A percentile compares a stretch with the other conserved stretches of the same genome.
Conservation (phyloP, 2,888 invertebrate species). For the Ophion costatus region DNA sequence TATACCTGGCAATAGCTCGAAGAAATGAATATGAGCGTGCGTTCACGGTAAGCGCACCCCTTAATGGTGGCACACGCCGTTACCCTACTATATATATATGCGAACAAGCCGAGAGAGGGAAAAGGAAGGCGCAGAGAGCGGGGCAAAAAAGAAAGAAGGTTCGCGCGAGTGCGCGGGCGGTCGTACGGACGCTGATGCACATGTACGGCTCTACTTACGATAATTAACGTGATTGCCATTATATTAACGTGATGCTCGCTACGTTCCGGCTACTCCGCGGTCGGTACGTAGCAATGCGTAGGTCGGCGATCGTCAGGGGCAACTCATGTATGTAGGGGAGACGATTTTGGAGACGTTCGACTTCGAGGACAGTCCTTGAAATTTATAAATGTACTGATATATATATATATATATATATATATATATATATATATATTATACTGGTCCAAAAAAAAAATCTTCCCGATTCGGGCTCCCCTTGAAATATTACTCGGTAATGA, state of each 20-base stretch:
- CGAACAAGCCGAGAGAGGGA: conserved; percentile 39
- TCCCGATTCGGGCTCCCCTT: too few species aligned
- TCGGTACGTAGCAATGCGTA: conserved; percentile 74
- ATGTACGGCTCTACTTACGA: conserved; percentile 79
- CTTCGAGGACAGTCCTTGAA: background rate
- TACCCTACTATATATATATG: conserved; percentile 70
- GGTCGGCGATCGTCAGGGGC: conserved; percentile 61
- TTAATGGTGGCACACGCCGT: conserved; percentile 82
- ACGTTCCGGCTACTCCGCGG: conserved; percentile 61
- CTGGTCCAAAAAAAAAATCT: too few species aligned
- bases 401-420: too few species aligned
- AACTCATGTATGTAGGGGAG: background rate
- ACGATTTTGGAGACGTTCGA: background rate
- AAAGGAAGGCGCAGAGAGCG: conserved; percentile 24
- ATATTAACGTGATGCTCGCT: conserved; percentile 76
- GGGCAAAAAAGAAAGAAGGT: conserved; percentile 9
- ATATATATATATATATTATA: too few species aligned
- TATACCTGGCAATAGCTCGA: conserved; percentile 46
- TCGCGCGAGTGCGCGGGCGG: conserved; percentile 60
- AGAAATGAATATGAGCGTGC: conserved; percentile 80
- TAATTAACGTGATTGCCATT: conserved; percentile 83
- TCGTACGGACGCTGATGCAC: conserved; percentile 58
- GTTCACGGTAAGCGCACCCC: conserved; percentile 81
- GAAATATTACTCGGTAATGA: too few species aligned
- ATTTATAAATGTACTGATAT: background rate